Percentiles rank a stretch among this genome's conserved stretches.
Conservation (phyloP, 2,113 vertebrate species). For the Formicarius rufipectus region DNA sequence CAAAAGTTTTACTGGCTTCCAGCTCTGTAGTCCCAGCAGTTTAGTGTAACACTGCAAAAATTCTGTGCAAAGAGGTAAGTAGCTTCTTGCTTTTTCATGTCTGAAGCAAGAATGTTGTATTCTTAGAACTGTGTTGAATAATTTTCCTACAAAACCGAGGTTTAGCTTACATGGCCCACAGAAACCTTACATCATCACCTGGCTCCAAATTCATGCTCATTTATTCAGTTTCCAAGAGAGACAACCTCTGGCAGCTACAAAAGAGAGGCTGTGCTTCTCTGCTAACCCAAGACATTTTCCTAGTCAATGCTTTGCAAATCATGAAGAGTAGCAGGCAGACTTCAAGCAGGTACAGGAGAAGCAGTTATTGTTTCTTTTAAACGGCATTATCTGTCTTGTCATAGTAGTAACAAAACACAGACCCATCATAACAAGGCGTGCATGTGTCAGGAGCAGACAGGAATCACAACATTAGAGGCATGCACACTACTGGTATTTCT, state of each 20-base stretch:
- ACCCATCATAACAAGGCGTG: not conserved
- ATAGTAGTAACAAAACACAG: not conserved
- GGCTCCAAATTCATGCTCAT: rapidly evolving
- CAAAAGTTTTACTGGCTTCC: not conserved
- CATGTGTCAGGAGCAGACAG: not conserved
- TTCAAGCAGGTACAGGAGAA: not conserved
- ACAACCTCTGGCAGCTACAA: not conserved
- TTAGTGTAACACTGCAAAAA: not conserved
- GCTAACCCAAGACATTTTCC: not conserved
- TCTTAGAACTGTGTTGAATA: not conserved
- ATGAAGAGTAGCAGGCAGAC: not conserved
- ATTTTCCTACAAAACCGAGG: not conserved
- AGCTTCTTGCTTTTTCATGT: not conserved
- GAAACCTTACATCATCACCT: not conserved
- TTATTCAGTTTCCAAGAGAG: not conserved
- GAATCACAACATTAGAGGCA: not conserved
- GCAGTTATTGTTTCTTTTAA: not conserved
- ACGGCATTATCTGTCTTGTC: not conserved
- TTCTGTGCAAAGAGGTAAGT: not conserved
- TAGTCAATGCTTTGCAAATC: not conserved
- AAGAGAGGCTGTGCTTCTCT: not conserved
- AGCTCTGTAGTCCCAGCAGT: not conserved
- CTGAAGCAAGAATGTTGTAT: not conserved
- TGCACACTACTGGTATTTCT: not conserved
- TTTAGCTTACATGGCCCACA: not conserved